Base-by-base conservation (phyloP, 2,888 invertebrate genomes). In the Brassicogethes aeneus region DNA sequence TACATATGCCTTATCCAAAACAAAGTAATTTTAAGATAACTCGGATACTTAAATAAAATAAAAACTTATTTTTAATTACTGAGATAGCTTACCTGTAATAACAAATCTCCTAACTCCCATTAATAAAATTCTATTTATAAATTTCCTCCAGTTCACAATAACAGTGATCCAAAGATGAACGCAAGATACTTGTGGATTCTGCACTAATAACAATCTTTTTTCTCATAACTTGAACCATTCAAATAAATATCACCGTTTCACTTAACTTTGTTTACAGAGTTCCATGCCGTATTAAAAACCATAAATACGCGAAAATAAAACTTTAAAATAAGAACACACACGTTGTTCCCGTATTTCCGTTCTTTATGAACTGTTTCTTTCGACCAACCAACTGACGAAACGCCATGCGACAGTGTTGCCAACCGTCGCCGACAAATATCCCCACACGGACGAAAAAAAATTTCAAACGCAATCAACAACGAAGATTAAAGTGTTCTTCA, bases 181-280 rank as follows among this genome's bases (percentile, higher is more conserved):
- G 5, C 5, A 23, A 23, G 23, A 23, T 23, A 23, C 23, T 40
- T 40, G 40, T 36, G 17, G 40, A 40, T 31, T 40, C 40, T 40
- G 40, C 35, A 40, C 32, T 16, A 33, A 3, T 30, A 36, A 37
- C 23, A 13, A 17, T 37, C 23, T 23, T 7, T 37, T 37, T 37
- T 37, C 23, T 37, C 37, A 37, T 37, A 37, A 37, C 37, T 37
- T 17, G 12, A 37, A 12, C 37, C 13, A 23, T 17, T 13, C 16
- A 10, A 10, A 23, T 10, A 10, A 23, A 23, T 10, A n/a, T 23
- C 23, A 23, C 23, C 10, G 10, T 23, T 5, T 5, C 23, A 23
- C 23, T 23, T 23, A 23, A 23, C 23, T 23, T 23, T 7, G 10
- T 23, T 7, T 10, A 10, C 5, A 10, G 10, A 5, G 23, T 23